phyloP scores from a whole-genome alignment of 2,113 vertebrate genomes.

The Lasiurus cinereus region DNA sequence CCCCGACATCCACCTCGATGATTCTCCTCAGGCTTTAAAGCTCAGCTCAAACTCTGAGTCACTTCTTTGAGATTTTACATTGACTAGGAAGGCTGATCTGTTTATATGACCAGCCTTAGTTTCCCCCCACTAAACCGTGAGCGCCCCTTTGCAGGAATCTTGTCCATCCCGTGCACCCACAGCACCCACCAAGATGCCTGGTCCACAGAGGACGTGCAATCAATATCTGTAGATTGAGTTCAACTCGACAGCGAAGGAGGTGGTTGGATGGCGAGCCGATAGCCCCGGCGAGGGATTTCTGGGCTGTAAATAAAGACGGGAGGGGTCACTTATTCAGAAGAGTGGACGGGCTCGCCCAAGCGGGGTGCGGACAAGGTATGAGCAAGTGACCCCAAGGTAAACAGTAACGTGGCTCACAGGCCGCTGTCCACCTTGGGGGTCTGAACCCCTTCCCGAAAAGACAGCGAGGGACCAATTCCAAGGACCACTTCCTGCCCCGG shows the following conservation, averaged over 20 bases:
- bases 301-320: slow-evolving; percentile 31
- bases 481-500: accelerated
- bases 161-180: neutral
- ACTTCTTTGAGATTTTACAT: neutral
- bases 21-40: neutral
- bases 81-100: neutral
- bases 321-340: neutral
- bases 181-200: neutral
- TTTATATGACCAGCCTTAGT: neutral
- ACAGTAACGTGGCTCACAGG: neutral
- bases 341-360: neutral
- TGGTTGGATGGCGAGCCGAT: neutral
- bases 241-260: neutral
- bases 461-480: neutral
- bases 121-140: neutral
- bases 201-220: neutral
- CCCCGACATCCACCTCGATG: neutral
- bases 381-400: slow-evolving; percentile 2
- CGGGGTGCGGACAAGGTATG: neutral
- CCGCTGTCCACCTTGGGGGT: accelerated
- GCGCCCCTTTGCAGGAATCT: neutral
- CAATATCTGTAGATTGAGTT: neutral
- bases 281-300: neutral
- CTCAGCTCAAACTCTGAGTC: neutral
- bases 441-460: accelerated